phyloP scores from a whole-genome alignment of 2,888 invertebrate genomes.

The Athrips mouffetella region DNA sequence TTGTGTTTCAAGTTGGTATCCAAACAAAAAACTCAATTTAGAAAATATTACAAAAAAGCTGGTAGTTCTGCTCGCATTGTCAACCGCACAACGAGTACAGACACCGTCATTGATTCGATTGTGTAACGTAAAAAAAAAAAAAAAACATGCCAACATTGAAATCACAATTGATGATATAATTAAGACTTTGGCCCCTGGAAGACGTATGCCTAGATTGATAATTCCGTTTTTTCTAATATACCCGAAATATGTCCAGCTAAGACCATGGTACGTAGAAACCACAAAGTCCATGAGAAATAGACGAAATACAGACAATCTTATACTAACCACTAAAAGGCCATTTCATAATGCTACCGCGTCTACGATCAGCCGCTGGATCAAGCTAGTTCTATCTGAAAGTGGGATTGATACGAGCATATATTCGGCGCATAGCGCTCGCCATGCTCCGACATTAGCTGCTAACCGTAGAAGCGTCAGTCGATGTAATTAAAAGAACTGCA shows the following conservation, averaged over 20 bases:
- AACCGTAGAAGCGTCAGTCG: not conserved
- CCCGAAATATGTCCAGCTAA: not conserved
- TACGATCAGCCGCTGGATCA: conserved; percentile 22
- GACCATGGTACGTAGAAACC: not conserved
- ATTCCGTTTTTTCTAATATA: not conserved
- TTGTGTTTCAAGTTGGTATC: not conserved
- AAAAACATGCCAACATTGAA: not conserved
- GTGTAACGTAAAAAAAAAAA: conserved; percentile 7
- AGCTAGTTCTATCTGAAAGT: conserved; percentile 13
- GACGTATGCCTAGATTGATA: not conserved
- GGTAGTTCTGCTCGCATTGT: conserved; percentile 10
- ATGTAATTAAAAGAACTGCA: not conserved
- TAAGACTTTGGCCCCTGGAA: not conserved
- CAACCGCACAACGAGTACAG: conserved; percentile 16
- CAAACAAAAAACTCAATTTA: not conserved
- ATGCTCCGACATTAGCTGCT: conserved; percentile 7
- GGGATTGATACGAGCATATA: conserved; percentile 18
- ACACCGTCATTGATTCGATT: conserved; percentile 14
- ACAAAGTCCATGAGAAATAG: not conserved
- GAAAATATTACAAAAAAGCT: conserved; percentile 5
- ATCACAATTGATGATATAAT: not conserved
- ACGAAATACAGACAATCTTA: not conserved
- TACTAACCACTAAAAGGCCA: not conserved
- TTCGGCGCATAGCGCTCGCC: conserved; percentile 21
- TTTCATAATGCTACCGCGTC: not conserved